Percentiles rank a stretch among this genome's conserved stretches.
These are phyloP conservation scores for Drosophila nr. perissopoda DNA, from an alignment of 2,888 invertebrate genomes.

Conservation along the genomic window DNA sequence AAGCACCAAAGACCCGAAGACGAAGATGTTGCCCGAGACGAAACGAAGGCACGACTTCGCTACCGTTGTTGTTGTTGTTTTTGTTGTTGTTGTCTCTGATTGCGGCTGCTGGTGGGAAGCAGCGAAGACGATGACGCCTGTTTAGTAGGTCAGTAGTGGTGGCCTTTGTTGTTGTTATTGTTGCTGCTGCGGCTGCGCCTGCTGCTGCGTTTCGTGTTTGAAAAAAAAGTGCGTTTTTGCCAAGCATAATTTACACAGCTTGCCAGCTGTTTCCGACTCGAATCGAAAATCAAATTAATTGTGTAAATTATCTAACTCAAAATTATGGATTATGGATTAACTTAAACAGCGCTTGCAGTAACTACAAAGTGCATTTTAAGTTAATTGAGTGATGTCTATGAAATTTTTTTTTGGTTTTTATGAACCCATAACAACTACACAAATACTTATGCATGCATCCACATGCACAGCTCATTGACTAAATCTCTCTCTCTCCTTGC, in stretches of 20 bases:
- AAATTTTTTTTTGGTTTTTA: background rate
- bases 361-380: background rate
- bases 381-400: background rate
- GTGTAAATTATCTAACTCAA: background rate
- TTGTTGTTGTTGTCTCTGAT: constrained; percentile 22
- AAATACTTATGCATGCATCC: background rate
- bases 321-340: background rate
- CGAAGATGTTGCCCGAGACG: constrained; percentile 50
- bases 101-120: constrained; percentile 47
- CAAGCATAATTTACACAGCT: constrained; percentile 12
- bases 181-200: constrained; percentile 11
- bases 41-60: constrained; percentile 59
- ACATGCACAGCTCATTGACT: constrained; percentile 19
- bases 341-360: background rate
- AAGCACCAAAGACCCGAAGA: constrained; percentile 49
- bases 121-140: constrained; percentile 48
- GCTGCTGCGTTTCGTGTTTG: constrained; percentile 41
- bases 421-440: background rate
- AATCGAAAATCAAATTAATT: background rate
- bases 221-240: constrained; percentile 16
- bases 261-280: constrained; percentile 23
- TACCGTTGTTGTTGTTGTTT: constrained; percentile 11
- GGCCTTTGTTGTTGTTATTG: constrained; percentile 45
- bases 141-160: constrained; percentile 85
- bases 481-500: constrained; percentile 28